Base-by-base conservation (phyloP, 2,113 vertebrate species). In the Ctenomys sociabilis region DNA sequence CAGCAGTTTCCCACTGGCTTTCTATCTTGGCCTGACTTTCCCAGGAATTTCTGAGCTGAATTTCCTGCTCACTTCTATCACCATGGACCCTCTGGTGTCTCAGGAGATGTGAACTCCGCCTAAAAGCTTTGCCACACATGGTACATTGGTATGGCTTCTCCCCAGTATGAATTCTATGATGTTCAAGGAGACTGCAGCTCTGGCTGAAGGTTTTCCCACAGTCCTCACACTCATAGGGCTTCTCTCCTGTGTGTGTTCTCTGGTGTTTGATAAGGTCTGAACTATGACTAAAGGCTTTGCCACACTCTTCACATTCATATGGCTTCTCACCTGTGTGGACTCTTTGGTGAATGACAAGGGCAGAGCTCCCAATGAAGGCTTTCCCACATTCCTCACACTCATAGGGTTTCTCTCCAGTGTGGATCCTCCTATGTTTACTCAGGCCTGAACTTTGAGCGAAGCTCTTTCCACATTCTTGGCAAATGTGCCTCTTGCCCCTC, bases 221-320 rank as follows among this genome's bases (percentile, higher is more conserved):
- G 84, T 95, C 52, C 1, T 95, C 88, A 52, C 97, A 97, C 85
- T 92, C 81, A 0, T 97, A 97, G 92, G 97, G 97, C 85, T 96
- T 97, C 90, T 97, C 97, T 35, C 96, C 96, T 4, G 97, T 97
- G 95, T 97, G 97, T 16, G 80, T 97, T 75, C 96, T 92, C 81
- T 97, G 96, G 94, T 97, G 96, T 54, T 96, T 97, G 90, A 97
- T 95, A 12, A 97, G 97, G n/a, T 97, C 64, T 22, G 97, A 97
- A 7, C 95, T 96, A 35, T 97, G 92, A 87, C 95, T 94, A 19
- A 97, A 97, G 35, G 63, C 94, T 37, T 96, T 97, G 12, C 96
- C 94, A 19, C 95, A 97, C 9, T 94, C 94, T n/a, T 94, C 96
- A 87, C 95, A 97, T 9, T 81, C 96, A 32, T 97, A 97, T 0